These are phyloP conservation scores for Monopis laevigella DNA, from an alignment of 2,888 invertebrate genomes.

Conservation along the genomic window DNA sequence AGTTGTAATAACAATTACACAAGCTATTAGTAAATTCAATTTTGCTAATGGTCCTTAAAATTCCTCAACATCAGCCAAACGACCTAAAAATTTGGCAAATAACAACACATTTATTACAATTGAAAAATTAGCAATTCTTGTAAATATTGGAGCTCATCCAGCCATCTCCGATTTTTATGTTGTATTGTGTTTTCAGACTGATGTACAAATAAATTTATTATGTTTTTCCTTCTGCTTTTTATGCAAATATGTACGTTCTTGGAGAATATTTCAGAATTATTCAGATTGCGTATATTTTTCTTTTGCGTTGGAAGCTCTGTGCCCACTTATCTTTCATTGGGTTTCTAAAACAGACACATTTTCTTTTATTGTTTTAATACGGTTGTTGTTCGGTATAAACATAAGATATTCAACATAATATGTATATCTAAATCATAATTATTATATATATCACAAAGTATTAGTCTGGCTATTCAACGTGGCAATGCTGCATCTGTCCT, in stretches of 20 bases:
- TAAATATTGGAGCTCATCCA: conserved; percentile 4
- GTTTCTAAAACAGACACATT: no score
- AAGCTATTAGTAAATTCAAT: conserved; percentile 6
- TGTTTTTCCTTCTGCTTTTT: conserved; percentile 4
- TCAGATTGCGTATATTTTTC: conserved; percentile 9
- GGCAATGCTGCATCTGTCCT: no score
- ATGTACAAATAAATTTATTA: conserved; percentile 10
- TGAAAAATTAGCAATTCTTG: background rate
- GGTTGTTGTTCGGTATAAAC: no score
- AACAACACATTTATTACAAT: conserved; percentile 14
- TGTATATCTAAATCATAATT: no score
- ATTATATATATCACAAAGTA: no score
- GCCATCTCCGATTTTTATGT: background rate
- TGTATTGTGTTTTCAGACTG: conserved; percentile 8
- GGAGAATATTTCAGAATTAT: conserved; percentile 5
- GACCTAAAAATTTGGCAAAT: conserved; percentile 30
- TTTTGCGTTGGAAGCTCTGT: background rate
- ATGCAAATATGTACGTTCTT: conserved; percentile 2
- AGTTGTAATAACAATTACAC: no score
- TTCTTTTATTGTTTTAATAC: no score
- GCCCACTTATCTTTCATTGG: no score
- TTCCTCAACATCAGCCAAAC: conserved; percentile 23
- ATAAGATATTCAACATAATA: no score
- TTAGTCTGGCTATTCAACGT: no score
- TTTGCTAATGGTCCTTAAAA: conserved; percentile 23